Conservation (phyloP, 2,797 vertebrate genomes). For the Characodon lateralis region DNA sequence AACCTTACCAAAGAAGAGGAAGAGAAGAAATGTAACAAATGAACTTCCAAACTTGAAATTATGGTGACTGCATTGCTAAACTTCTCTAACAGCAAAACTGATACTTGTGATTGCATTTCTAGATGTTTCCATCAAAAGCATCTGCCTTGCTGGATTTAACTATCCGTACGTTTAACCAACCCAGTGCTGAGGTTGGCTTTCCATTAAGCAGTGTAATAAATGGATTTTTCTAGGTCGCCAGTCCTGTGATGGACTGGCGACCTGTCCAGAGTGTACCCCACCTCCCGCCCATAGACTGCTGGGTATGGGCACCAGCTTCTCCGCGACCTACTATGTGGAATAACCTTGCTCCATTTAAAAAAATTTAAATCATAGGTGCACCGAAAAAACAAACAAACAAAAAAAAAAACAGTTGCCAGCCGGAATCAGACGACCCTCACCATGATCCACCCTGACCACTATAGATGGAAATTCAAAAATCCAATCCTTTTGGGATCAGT, state of each 20-base stretch:
- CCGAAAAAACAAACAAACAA: neutral
- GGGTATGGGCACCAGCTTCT: no score
- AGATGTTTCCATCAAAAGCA: neutral
- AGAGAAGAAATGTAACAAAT: conserved; percentile 3
- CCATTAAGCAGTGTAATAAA: neutral
- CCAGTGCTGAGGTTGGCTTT: neutral
- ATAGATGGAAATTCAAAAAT: neutral
- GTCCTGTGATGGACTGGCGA: no score
- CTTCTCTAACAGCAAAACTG: neutral
- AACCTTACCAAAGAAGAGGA: conserved; percentile 80
- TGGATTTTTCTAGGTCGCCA: neutral
- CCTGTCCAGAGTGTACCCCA: no score
- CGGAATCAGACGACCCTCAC: neutral
- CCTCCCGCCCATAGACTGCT: no score
- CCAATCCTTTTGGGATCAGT: neutral
- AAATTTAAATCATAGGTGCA: neutral
- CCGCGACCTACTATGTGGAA: neutral
- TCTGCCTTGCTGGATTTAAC: neutral
- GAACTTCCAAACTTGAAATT: conserved; percentile 29
- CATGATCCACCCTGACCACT: neutral
- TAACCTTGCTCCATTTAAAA: neutral
- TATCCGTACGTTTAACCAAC: neutral
- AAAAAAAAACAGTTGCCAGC: neutral
- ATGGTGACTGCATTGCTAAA: neutral
- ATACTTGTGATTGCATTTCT: neutral